Base-by-base conservation (phyloP, 2,797 vertebrate genomes). In the Catharus ustulatus region DNA sequence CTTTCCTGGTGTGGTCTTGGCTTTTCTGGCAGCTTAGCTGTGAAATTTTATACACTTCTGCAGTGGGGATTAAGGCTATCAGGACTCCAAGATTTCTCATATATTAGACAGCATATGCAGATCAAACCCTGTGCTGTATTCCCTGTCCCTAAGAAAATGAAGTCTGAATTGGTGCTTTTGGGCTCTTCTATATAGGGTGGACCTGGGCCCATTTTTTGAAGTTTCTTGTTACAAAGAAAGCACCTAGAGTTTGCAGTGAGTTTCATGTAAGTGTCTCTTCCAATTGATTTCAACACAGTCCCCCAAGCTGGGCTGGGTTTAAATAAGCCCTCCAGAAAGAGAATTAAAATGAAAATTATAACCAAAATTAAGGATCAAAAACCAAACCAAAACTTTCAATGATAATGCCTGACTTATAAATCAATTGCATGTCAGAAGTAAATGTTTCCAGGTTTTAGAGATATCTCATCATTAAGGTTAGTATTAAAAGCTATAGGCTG, bases 31-130 rank as follows among this genome's bases (percentile, higher is more conserved):
- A 98, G 97, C 95, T 97, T 98, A 97, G 96, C 97, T 98, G 97
- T 98, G 98, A 98, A 98, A 98, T 98, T 98, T 98, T 98, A 98
- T 97, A 98, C 92, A 96, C 98, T 98, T 97, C 97, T 98, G 98
- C 94, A 97, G 98, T 82, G 20, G 89, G 96, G 97, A 98, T 98
- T 98, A 98, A 97, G 96, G 96, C 97, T 97, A 97, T 98, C 97
- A 97, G 96, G 97, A 97, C 97, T 97, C 97, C 89, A 93, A 92
- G 82, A 95, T 95, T 97, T 97, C 93, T 97, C 94, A 94, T 93
- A 36, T 84, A 85, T 95, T 89, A 97, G 96, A 96, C 96, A 94
- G 90, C 42, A 87, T 94, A 93, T 89, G 94, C 52, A 95, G 89
- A 95, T 72, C 83, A 94, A 95, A 92, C 57, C 66, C 63, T n/a